Base-by-base conservation (phyloP, 2,113 vertebrate species). In the Oncorhynchus tshawytscha region DNA sequence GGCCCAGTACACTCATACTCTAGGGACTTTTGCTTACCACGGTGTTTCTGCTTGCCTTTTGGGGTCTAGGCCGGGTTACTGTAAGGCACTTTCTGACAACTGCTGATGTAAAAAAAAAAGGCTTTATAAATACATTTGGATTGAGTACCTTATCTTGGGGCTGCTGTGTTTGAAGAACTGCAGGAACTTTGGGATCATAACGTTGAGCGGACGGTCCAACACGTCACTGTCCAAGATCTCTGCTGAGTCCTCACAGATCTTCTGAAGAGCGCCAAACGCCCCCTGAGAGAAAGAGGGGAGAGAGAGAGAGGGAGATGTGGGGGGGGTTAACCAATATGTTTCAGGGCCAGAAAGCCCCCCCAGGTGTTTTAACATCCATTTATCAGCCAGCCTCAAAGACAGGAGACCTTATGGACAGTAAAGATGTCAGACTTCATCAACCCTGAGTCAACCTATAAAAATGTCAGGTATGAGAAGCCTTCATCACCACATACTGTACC, bases 91-190 rank as follows among this genome's bases (percentile, higher is more conserved):
- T 45, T 45, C 8, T 45, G 9, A 45, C 39, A 12, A 45, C 59
- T 31, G 24, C 18, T 22, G 75, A 15, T 9, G 68, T 34, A 34
- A 1, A 34, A 34, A 1, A n/a, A 34, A 34, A 34, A 39, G 7
- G 8, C 20, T n/a, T 48, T 48, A 15, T 11, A 13, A 12, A 64
- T 64, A 18, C 5, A n/a, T 64, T 22, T 15, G 51, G 13, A 18
- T 54, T 54, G 5, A 9, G 22, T 18, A 18, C 97, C 97, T 95
- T 85, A 99, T 99, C 93, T 99, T 99, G 9, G 97, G 96, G 87
- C 97, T 99, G 92, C 85, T 97, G 79, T 99, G 97, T 81, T 97
- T 99, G 88, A 99, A 99, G 85, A 99, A 99, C 87, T 99, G 97
- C 85, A 99, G 87, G 87, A 99, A 99, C 72, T 99, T 99, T 4